A percentile compares a stretch with the other conserved stretches of the same genome.
Evolutionary conservation across 2,113 vertebrate genomes (phyloP).

Genomic region (Leucoraja erinaceus): DNA sequence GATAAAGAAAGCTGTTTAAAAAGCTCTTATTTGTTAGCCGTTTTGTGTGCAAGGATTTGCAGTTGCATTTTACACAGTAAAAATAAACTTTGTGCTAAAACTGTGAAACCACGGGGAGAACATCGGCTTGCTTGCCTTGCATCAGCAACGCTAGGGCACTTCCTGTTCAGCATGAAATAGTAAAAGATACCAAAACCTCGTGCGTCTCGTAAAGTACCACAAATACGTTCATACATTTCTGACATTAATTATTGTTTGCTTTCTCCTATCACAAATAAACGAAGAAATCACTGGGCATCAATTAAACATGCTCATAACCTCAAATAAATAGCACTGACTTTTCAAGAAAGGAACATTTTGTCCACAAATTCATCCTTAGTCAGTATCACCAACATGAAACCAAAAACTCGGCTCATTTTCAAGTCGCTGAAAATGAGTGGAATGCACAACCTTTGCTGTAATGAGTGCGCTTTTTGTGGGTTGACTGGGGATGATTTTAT

Average conservation of each 20-base stretch:
- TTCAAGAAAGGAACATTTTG: neutral
- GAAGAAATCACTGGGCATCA: neutral
- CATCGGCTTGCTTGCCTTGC: neutral
- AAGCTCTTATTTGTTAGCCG: neutral
- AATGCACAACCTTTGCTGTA: too few species aligned
- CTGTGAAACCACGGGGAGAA: slow-evolving; percentile 14
- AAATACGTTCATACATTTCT: neutral
- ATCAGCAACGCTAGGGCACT: neutral
- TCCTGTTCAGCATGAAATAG: neutral
- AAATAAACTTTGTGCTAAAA: neutral
- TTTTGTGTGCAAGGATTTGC: neutral
- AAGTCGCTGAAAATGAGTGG: too few species aligned
- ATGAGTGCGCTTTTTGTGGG: too few species aligned
- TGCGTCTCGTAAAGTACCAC: neutral
- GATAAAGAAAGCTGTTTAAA: neutral
- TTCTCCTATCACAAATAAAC: neutral
- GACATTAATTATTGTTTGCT: neutral
- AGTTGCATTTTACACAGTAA: neutral
- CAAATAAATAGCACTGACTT: neutral
- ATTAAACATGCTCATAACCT: too few species aligned
- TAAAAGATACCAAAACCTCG: too few species aligned
- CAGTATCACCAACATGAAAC: too few species aligned
- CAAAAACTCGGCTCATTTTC: too few species aligned
- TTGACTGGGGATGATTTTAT: too few species aligned
- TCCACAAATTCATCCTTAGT: too few species aligned